Percentiles rank a stretch among this genome's conserved stretches.
Evolutionary conservation across 2,113 vertebrate genomes (phyloP).

Genomic region (Fulmarus glacialis): DNA sequence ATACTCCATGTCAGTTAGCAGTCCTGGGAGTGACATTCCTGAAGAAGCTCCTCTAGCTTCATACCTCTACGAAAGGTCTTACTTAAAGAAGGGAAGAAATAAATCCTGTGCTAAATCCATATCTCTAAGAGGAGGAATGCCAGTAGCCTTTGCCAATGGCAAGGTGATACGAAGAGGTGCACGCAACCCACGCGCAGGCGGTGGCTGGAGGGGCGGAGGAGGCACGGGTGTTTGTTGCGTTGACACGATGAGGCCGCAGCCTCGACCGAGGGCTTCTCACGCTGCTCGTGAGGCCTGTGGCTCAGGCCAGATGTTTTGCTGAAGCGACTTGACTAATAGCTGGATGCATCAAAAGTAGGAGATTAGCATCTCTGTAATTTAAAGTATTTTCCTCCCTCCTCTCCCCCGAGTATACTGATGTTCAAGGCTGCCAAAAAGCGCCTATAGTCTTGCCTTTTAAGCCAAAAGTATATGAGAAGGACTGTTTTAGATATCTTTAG

Average conservation of each 20-base stretch:
- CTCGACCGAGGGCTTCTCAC: background rate
- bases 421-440: constrained; percentile 11
- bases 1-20: background rate
- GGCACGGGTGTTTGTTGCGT: fast-evolving
- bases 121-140: background rate
- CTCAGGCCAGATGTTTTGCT: background rate
- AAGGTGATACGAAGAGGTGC: fast-evolving
- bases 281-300: background rate
- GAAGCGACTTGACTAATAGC: background rate
- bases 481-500: background rate
- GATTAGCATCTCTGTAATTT: constrained; percentile 56
- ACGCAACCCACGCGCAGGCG: fast-evolving
- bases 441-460: constrained; percentile 34
- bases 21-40: background rate
- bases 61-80: background rate
- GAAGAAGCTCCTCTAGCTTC: background rate
- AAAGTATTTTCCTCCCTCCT: constrained; percentile 29
- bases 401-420: background rate
- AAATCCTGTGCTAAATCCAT: background rate
- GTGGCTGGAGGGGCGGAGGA: fast-evolving
- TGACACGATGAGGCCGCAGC: background rate
- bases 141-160: background rate
- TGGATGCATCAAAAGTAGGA: background rate
- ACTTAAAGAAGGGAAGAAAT: background rate
- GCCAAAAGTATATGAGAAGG: background rate